Evolutionary conservation across 1,140 invertebrate genomes (phyloP).

Genomic region (Bactericera cockerelli): DNA sequence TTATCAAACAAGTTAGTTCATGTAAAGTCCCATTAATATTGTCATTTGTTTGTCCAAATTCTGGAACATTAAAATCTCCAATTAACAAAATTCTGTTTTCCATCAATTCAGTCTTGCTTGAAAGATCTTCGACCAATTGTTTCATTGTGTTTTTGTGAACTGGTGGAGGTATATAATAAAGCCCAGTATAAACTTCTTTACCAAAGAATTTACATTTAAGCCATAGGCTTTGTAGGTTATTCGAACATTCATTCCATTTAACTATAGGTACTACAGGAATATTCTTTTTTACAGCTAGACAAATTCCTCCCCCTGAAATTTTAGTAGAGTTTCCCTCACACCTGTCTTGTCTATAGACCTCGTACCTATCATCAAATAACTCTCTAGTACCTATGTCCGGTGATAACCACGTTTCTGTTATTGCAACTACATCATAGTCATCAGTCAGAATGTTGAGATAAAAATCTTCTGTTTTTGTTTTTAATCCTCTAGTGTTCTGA

Average conservation of each 20-base stretch:
- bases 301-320: neutral
- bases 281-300: neutral
- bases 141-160: neutral
- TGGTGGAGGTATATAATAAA: neutral
- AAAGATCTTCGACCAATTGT: neutral
- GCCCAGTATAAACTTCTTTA: neutral
- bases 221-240: neutral
- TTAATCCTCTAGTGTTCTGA: neutral
- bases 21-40: neutral
- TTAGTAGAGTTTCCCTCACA: neutral
- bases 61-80: no score
- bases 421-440: neutral
- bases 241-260: neutral
- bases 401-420: neutral
- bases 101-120: neutral
- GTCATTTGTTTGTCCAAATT: neutral
- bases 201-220: neutral
- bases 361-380: neutral
- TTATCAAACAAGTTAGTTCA: neutral
- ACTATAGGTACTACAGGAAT: neutral
- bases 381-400: neutral
- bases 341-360: neutral
- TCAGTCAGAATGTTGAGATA: neutral
- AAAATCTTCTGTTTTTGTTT: neutral
- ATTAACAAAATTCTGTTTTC: no score